Evolutionary conservation across 1,140 invertebrate genomes (phyloP).

Genomic region (Panagrolaimus sp.): DNA sequence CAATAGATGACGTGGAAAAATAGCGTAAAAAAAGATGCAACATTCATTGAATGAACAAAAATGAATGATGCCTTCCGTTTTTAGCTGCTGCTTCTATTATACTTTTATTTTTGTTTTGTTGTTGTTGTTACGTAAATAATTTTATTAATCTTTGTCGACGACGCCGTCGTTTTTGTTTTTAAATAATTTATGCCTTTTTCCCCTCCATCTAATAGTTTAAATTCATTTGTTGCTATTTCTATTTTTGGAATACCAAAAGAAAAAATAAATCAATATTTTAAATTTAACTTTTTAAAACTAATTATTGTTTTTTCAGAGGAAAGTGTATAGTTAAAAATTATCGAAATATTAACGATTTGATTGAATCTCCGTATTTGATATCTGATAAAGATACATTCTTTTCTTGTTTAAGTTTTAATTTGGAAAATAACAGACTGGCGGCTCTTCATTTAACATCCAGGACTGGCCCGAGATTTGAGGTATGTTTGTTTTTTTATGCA

Average conservation of each 20-base stretch:
- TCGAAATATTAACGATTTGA: constrained; percentile 21
- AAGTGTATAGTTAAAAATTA: constrained; percentile 47
- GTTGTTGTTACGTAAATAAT: too few species aligned
- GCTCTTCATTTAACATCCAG: constrained; percentile 86
- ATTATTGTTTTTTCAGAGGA: constrained; percentile 51
- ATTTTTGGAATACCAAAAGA: neutral
- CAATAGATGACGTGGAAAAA: too few species aligned
- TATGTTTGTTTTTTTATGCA: too few species aligned
- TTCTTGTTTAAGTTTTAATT: constrained; percentile 65
- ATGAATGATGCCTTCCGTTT: too few species aligned
- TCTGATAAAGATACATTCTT: constrained; percentile 60
- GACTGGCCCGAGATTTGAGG: constrained; percentile 66
- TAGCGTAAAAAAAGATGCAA: too few species aligned
- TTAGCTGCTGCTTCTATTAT: too few species aligned
- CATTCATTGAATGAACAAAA: too few species aligned
- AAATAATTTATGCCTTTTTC: too few species aligned
- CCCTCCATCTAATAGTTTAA: too few species aligned
- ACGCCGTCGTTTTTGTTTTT: neutral
- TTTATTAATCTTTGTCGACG: neutral
- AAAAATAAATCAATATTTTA: neutral
- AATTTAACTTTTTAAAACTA: too few species aligned
- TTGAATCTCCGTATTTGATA: constrained; percentile 3
- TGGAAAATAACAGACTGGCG: constrained; percentile 67
- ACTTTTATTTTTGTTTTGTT: too few species aligned
- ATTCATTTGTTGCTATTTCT: neutral